Conservation (phyloP, 2,113 vertebrate species). For the Saguinus midas region DNA sequence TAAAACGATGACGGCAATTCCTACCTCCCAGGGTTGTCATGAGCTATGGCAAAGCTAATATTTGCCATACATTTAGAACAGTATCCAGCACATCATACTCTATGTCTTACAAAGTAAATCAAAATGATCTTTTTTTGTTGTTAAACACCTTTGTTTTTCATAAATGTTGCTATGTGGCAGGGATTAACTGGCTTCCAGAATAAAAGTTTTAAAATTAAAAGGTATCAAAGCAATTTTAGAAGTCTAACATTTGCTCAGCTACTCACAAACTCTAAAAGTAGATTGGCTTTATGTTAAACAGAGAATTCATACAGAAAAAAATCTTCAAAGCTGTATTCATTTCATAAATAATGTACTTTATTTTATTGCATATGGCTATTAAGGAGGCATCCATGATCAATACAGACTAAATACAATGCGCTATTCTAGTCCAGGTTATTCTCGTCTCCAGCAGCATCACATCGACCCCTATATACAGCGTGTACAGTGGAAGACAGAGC, state of each 20-base stretch:
- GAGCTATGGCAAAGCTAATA: fast-evolving
- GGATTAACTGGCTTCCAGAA: background rate
- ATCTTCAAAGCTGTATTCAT: slow-evolving; percentile 59
- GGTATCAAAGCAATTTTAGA: background rate
- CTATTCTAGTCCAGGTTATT: slow-evolving; percentile 92
- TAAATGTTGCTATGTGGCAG: background rate
- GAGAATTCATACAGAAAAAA: slow-evolving; percentile 70
- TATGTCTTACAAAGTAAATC: fast-evolving
- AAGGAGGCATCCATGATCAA: slow-evolving; percentile 92
- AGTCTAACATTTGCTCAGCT: background rate
- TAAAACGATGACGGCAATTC: fast-evolving
- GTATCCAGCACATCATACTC: fast-evolving
- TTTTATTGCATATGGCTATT: slow-evolving; percentile 99
- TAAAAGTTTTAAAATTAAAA: slow-evolving; percentile 41
- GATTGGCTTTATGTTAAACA: slow-evolving; percentile 43
- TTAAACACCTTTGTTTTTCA: background rate
- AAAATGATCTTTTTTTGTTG: background rate
- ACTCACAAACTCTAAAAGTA: background rate
- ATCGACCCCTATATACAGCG: slow-evolving; percentile 92
- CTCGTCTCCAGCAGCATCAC: slow-evolving; percentile 91
- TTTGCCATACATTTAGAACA: fast-evolving
- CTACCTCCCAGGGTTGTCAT: fast-evolving
- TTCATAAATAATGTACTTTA: slow-evolving; percentile 96
- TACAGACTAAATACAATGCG: slow-evolving; percentile 95
- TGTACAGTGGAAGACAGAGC: slow-evolving; percentile 96